Conservation (phyloP, 2,888 invertebrate species). For the Itoplectis maculator region DNA sequence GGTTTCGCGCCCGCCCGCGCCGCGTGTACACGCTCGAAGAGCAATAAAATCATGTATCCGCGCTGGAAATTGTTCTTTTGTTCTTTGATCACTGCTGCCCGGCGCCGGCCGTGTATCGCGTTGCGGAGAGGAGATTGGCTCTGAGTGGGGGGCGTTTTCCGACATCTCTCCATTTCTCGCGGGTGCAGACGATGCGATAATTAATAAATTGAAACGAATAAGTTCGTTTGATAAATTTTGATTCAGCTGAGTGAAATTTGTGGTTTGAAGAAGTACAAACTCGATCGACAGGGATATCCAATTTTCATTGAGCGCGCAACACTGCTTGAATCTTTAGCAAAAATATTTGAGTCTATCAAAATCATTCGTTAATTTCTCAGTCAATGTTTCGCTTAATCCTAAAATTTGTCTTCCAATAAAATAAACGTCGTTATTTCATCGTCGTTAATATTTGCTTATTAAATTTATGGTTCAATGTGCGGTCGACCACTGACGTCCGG, state of each 20-base stretch:
- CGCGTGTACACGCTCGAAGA: not conserved
- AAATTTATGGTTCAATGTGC: not conserved
- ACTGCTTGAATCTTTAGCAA: too few relatives aligned
- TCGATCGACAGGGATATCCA: too few relatives aligned
- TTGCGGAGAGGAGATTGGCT: constrained; percentile 1
- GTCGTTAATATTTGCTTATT: not conserved
- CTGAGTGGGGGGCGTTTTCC: not conserved
- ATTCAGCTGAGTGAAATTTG: too few relatives aligned
- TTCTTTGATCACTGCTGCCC: constrained; percentile 3
- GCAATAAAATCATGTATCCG: constrained; percentile 25
- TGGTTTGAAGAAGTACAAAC: too few relatives aligned
- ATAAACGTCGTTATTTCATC: not conserved
- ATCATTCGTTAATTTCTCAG: too few relatives aligned
- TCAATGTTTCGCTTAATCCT: too few relatives aligned
- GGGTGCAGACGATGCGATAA: not conserved
- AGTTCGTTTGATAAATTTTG: too few relatives aligned
- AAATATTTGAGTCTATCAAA: too few relatives aligned
- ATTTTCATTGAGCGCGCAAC: too few relatives aligned
- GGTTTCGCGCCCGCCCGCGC: not conserved
- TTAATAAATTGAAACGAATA: not conserved
- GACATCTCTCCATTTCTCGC: not conserved
- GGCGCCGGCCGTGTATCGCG: not conserved
- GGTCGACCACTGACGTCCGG: not conserved
- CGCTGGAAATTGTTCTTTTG: constrained; percentile 37
- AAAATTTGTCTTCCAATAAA: too few relatives aligned